Percentiles rank a stretch among this genome's conserved stretches.
These are phyloP conservation scores for Mimachlamys varia DNA, from an alignment of 2,888 invertebrate species.

Conservation along the genomic window DNA sequence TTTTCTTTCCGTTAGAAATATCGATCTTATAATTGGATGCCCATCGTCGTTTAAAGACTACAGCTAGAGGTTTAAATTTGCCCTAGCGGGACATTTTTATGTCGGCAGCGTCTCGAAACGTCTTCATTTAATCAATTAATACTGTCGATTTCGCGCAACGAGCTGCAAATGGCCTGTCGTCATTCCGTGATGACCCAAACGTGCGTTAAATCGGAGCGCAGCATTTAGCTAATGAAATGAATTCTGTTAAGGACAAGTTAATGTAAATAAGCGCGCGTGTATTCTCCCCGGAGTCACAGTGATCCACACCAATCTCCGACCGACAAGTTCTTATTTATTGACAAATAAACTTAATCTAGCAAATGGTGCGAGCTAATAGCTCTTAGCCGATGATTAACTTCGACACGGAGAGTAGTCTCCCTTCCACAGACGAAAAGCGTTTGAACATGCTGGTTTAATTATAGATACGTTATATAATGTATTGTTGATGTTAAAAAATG, in stretches of 20 bases:
- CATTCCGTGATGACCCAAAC: constrained; percentile 16
- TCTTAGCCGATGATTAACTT: constrained; percentile 31
- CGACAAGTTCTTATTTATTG: constrained; percentile 31
- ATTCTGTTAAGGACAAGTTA: constrained; percentile 23
- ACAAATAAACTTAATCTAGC: constrained; percentile 34
- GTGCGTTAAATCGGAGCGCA: constrained; percentile 29
- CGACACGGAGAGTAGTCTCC: background rate
- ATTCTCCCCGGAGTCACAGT: constrained; percentile 15
- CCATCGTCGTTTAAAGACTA: constrained; percentile 19
- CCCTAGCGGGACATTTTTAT: constrained; percentile 13
- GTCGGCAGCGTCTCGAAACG: constrained; percentile 31
- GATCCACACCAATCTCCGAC: constrained; percentile 18
- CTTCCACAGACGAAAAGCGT: background rate
- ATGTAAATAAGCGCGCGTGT: constrained; percentile 23
- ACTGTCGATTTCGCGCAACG: constrained; percentile 36
- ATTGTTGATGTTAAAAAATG: background rate
- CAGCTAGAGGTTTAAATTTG: constrained; percentile 19
- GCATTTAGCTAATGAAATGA: constrained; percentile 34
- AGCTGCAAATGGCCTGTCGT: constrained; percentile 34
- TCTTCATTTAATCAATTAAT: constrained; percentile 32
- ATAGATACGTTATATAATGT: background rate
- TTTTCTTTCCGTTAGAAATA: constrained; percentile 21
- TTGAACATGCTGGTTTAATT: background rate
- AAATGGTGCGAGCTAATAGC: constrained; percentile 36
- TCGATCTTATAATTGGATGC: constrained; percentile 27